Evolutionary conservation across 2,888 invertebrate species (phyloP).

Genomic region (Toxonevra muliebris): DNA sequence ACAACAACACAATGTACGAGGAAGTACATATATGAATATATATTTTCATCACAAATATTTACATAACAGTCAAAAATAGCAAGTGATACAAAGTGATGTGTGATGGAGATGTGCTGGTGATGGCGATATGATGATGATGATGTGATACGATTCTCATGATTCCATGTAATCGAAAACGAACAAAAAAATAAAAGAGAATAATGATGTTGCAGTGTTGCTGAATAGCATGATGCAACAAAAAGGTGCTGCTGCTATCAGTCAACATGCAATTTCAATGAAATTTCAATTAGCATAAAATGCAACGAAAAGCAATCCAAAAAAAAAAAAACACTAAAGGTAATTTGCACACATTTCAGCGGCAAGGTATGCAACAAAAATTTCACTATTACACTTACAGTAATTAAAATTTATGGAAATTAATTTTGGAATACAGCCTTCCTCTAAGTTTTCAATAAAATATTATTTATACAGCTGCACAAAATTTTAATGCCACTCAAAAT

Average conservation of each 20-base stretch:
- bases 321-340: neutral
- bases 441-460: too few relatives aligned
- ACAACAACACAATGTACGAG: neutral
- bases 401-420: too few relatives aligned
- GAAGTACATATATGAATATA: conserved; percentile 4
- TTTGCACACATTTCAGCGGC: too few relatives aligned
- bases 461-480: too few relatives aligned
- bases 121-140: conserved; percentile 9
- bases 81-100: neutral
- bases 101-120: neutral
- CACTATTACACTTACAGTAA: too few relatives aligned
- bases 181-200: neutral
- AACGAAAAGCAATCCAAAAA: conserved; percentile 35
- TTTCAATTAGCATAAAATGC: conserved; percentile 56
- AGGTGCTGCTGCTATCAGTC: neutral
- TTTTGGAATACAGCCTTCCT: too few relatives aligned
- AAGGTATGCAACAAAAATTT: too few relatives aligned
- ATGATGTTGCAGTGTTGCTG: neutral
- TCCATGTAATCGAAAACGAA: neutral
- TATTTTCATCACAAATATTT: conserved; percentile 54
- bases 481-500: too few relatives aligned
- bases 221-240: neutral
- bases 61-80: conserved; percentile 53
- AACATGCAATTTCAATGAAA: conserved; percentile 53
- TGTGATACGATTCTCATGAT: neutral